Evolutionary conservation across 2,113 vertebrate genomes (phyloP), one percentile per base, ranked within the genome.

Genomic region (Cariama cristata): DNA sequence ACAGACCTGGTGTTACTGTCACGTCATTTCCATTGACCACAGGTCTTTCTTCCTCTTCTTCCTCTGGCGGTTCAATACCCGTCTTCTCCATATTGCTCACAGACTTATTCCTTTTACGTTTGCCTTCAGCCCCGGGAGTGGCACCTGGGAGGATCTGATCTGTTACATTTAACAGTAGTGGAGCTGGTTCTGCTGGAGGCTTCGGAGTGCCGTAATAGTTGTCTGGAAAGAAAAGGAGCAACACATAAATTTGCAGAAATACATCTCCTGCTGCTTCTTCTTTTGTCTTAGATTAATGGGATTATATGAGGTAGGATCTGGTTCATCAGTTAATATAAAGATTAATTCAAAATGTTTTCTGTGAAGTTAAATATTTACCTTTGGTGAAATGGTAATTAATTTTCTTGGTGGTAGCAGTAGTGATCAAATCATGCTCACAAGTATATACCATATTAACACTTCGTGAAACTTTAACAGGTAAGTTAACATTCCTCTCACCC

Each of bases 21-120:
- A 98, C 97, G 2, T 99, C 99, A 82, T 99, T 99, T 97, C 99
- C 99, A 38, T 99, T 99, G 98, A 99, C 98, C 55, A 99, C 98
- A 82, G 99, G 98, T 93, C 98, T 99, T 98, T 99, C 99, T 95
- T 99, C 99, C 95, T 99, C 99, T 83, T 99, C 99, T 74, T 99
- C 99, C 96, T 99, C 99, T 0, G 99, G 99, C 53, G 99, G 99
- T 89, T 99, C 99, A 91, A 99, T 98, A 95, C 99, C 99, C 52
- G 99, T 98, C 97, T 99, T 99, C 95, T 99, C 99, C 99, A 99
- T 99, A 98, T 99, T 99, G 98, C 99, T 99, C 96, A 99, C 99
- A 44, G 99, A 99, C 91, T 99, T 99, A 98, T 99, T 99, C 86
- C 99, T 99, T 95, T 99, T 99, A 88, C 99, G 98, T 97, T 99